Evolutionary conservation across 2,797 vertebrate genomes (phyloP).

Genomic region (Melanotaenia nigrans): DNA sequence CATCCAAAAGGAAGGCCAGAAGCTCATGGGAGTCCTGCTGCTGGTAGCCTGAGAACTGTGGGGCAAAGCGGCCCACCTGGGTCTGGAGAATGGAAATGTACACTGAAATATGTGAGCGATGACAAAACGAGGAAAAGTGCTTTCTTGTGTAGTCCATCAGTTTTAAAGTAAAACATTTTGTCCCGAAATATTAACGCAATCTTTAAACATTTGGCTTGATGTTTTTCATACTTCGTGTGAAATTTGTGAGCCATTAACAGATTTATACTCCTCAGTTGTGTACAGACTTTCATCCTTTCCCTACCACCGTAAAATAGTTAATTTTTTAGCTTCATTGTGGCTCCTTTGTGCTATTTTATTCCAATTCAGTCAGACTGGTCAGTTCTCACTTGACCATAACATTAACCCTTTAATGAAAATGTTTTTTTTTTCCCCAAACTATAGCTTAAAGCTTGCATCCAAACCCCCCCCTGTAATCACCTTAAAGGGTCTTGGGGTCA

Average conservation of each 20-base stretch:
- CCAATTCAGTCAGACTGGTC: too few species aligned
- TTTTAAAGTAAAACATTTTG: background rate
- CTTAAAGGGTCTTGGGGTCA: constrained; percentile 98
- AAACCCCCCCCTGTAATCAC: constrained; percentile 65
- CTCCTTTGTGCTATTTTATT: background rate
- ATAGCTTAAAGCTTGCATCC: too few species aligned
- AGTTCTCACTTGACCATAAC: background rate
- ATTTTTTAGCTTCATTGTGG: background rate
- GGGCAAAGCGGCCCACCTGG: constrained; percentile 96
- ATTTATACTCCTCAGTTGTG: too few species aligned
- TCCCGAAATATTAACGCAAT: too few species aligned
- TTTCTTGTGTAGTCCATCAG: background rate
- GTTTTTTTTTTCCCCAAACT: too few species aligned
- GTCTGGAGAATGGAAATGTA: constrained; percentile 79
- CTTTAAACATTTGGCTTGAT: too few species aligned
- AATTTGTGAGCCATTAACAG: too few species aligned
- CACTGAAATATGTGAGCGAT: background rate
- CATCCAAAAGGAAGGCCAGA: constrained; percentile 96
- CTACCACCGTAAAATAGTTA: background rate
- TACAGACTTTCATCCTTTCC: background rate
- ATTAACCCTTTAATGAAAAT: too few species aligned
- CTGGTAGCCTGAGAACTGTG: constrained; percentile 98
- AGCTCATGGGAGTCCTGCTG: constrained; percentile 99
- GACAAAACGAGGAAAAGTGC: background rate
- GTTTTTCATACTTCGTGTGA: too few species aligned